Conservation (phyloP, 1,140 invertebrate species). For the Alviniconcha marisindica region DNA sequence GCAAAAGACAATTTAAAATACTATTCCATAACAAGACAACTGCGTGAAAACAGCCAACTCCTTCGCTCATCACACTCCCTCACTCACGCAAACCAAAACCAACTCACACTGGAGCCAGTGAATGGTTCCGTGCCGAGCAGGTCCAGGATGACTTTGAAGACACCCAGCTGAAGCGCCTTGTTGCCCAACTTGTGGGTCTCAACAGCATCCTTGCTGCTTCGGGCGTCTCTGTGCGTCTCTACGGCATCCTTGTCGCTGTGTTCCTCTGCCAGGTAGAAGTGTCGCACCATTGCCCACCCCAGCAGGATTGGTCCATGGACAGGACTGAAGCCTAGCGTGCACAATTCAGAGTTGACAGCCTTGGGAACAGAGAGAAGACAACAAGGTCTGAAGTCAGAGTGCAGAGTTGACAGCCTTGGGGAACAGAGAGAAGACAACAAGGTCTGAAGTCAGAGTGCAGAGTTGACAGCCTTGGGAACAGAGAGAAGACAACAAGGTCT, state of each 20-base stretch:
- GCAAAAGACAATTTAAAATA: neutral
- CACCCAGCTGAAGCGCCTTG: slow-evolving; percentile 70
- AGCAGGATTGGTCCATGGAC: slow-evolving; percentile 74
- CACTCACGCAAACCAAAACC: neutral
- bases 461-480: too few relatives aligned
- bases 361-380: too few relatives aligned
- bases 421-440: too few relatives aligned
- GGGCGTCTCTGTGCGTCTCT: neutral
- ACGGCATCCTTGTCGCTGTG: neutral
- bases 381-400: too few relatives aligned
- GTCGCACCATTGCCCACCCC: slow-evolving; percentile 71
- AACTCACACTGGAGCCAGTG: slow-evolving; percentile 66
- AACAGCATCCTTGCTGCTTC: neutral
- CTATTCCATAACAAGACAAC: neutral
- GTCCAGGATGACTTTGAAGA: slow-evolving; percentile 69
- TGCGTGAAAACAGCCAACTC: neutral
- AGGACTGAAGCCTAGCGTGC: slow-evolving; percentile 58
- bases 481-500: too few relatives aligned
- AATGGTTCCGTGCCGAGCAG: slow-evolving; percentile 65
- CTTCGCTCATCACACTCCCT: neutral
- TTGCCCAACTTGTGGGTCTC: slow-evolving; percentile 66
- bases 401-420: too few relatives aligned
- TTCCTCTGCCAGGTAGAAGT: slow-evolving; percentile 43
- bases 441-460: too few relatives aligned
- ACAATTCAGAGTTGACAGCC: slow-evolving; percentile 66